Evolutionary conservation across 2,888 invertebrate genomes (phyloP).

Genomic region (Diarsia mendica): DNA sequence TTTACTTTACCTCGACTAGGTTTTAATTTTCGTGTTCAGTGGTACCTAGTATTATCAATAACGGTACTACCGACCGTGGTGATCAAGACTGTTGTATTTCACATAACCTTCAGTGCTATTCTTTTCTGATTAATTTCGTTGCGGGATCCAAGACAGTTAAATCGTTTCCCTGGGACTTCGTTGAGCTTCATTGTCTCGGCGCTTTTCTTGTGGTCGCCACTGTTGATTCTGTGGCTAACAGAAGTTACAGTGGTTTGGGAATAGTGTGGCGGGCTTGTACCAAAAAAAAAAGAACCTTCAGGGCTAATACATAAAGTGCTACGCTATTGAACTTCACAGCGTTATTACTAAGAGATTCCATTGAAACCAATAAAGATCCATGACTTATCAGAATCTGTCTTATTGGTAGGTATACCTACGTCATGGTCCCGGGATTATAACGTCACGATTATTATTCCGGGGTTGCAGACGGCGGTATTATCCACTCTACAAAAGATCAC

Average conservation of each 20-base stretch:
- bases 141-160: too few species aligned
- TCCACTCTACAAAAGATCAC: neutral
- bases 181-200: too few species aligned
- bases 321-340: neutral
- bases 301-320: neutral
- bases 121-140: too few species aligned
- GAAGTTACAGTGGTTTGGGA: too few species aligned
- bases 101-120: neutral
- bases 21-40: neutral
- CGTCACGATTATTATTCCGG: neutral
- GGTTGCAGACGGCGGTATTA: neutral
- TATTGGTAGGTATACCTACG: neutral
- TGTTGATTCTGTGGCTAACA: too few species aligned
- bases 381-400: neutral
- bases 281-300: too few species aligned
- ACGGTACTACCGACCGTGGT: neutral
- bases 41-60: neutral
- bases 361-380: neutral
- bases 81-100: slow-evolving; percentile 1
- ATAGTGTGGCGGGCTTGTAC: too few species aligned
- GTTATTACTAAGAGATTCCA: neutral
- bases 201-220: too few species aligned
- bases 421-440: neutral
- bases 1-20: too few species aligned
- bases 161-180: too few species aligned